phyloP scores from a whole-genome alignment of 2,888 invertebrate species.

The Craniophora ligustri region DNA sequence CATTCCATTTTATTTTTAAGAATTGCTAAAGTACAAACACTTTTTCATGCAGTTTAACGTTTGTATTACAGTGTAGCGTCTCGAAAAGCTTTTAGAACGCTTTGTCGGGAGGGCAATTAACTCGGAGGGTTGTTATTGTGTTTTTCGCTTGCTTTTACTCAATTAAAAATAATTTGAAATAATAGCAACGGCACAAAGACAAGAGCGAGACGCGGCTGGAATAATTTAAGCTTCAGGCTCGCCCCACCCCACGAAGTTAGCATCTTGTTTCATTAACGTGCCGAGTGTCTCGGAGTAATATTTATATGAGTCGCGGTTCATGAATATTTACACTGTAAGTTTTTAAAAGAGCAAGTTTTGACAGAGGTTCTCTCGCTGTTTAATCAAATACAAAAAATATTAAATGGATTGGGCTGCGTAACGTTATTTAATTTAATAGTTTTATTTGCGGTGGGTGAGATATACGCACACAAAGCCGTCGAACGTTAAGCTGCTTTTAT shows the following conservation, averaged over 20 bases:
- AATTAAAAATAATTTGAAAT: slow-evolving; percentile 87
- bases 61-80: slow-evolving; percentile 68
- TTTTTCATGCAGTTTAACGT: slow-evolving; percentile 72
- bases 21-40: slow-evolving; percentile 71
- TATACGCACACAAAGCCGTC: slow-evolving; percentile 55
- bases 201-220: slow-evolving; percentile 69
- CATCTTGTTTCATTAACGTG: slow-evolving; percentile 84
- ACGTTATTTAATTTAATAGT: slow-evolving; percentile 72
- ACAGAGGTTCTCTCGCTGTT: slow-evolving; percentile 58
- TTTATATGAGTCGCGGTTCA: slow-evolving; percentile 78
- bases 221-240: slow-evolving; percentile 77
- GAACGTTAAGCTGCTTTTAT: slow-evolving; percentile 70
- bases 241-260: slow-evolving; percentile 72
- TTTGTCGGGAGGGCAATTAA: slow-evolving; percentile 77
- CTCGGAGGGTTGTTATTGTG: slow-evolving; percentile 74
- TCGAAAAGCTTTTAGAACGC: slow-evolving; percentile 71
- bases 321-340: slow-evolving; percentile 79
- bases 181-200: slow-evolving; percentile 78
- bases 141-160: slow-evolving; percentile 81
- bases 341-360: slow-evolving; percentile 70
- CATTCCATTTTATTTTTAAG: slow-evolving; percentile 77
- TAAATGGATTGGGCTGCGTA: slow-evolving; percentile 50
- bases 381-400: slow-evolving; percentile 60
- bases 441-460: slow-evolving; percentile 63
- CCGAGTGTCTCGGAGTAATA: slow-evolving; percentile 73